These are phyloP conservation scores for Chamaea fasciata DNA, from an alignment of 2,113 vertebrate species.

Conservation along the genomic window DNA sequence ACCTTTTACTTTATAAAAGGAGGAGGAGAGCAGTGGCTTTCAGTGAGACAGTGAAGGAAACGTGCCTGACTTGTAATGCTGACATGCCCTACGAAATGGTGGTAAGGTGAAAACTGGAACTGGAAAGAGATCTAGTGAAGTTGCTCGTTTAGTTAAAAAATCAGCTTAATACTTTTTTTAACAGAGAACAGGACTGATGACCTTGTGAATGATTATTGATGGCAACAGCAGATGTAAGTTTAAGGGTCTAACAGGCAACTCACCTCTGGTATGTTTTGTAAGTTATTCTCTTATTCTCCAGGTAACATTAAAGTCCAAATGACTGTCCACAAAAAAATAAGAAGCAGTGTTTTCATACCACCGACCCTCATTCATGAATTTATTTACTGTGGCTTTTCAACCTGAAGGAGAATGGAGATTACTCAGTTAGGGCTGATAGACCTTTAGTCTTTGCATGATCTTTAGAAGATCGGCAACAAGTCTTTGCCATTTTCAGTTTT, in stretches of 20 bases:
- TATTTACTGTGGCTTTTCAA: not conserved
- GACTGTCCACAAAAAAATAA: not conserved
- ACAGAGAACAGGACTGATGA: not conserved
- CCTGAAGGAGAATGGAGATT: not conserved
- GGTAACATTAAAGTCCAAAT: not conserved
- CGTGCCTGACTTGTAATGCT: not conserved
- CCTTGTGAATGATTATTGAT: not conserved
- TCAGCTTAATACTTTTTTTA: not conserved
- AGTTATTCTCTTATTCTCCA: not conserved
- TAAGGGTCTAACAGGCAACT: not conserved
- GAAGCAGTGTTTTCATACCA: not conserved
- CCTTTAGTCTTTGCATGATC: not conserved
- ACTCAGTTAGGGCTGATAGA: not conserved
- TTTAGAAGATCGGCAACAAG: not conserved
- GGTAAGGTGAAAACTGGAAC: not conserved
- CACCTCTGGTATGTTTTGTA: not conserved
- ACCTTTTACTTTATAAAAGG: not conserved
- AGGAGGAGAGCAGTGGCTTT: not conserved
- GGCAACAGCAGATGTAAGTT: not conserved
- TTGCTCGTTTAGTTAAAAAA: not conserved
- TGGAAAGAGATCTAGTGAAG: not conserved
- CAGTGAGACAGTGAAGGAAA: not conserved
- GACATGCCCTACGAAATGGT: not conserved
- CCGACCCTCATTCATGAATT: not conserved
- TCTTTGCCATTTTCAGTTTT: not conserved